Evolutionary conservation across 2,888 invertebrate genomes (phyloP), one percentile per base, ranked within the genome.

Genomic region (Caenorhabditis macrosperma): DNA sequence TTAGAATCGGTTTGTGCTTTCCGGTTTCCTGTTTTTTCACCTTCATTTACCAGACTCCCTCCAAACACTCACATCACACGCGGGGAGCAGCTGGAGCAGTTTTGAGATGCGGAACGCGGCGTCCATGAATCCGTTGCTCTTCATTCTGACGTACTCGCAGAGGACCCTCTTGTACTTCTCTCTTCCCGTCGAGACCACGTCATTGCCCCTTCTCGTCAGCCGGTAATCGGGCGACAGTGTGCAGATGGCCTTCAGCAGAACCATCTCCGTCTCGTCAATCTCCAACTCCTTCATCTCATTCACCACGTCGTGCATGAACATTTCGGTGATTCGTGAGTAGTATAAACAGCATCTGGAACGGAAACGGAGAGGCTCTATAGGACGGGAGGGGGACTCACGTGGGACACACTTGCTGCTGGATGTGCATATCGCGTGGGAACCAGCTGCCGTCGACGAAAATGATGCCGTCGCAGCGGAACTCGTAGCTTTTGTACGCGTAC

Each of bases 401-500:
- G 1, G 52, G 10, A 30, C 67, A 67, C n/a, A 75, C 75, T 54
- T 46, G 63, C 22, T 71, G 38, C 50, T 80, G 80, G 46, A 75
- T 46, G 1, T n/a, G 41, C 20, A 67, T 41, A 41, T 72, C 76
- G 0, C 67, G 12, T 1, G 81, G 81, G 46, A 68, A 81, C 67
- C 72, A 81, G 28, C 69, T 71, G 22, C 81, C 81, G 38, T 81
- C 81, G 12, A 81, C 72, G 30, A 81, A 81, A n/a, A 77, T 44
- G 35, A 81, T 81, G 6, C 81, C 81, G 28, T 72, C 57, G n/a
- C 54, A 54, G 10, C 61, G 52, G 30, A 30, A 54, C 30, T 76
- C 67, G 20, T 68, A 81, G 17, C 60, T 26, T 22, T 76, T 81
- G 59, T 76, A 81, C 3, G 76, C 81, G 38, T 76, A 77, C 81